Percentiles rank a stretch among this genome's conserved stretches.
Conservation (phyloP, 2,113 vertebrate species). For the Potamarius usumacintae region DNA sequence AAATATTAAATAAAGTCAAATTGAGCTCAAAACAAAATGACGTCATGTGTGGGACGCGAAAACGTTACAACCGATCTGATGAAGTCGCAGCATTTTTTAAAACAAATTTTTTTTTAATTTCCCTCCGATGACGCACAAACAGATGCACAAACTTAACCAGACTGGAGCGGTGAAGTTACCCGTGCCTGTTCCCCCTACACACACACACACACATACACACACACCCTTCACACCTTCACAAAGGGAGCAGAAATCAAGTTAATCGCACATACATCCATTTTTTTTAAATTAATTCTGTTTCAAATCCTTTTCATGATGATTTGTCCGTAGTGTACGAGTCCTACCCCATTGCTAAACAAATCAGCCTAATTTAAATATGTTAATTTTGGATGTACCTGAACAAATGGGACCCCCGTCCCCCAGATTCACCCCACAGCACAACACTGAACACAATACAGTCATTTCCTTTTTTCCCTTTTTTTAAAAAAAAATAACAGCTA, state of each 20-base stretch:
- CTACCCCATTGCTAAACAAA: slow-evolving; percentile 66
- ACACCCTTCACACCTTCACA: slow-evolving; percentile 62
- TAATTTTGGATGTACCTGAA: slow-evolving; percentile 57
- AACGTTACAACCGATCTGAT: slow-evolving; percentile 46
- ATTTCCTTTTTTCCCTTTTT: slow-evolving; percentile 39
- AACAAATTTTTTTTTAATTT: slow-evolving; percentile 49
- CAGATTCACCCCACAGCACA: slow-evolving; percentile 71
- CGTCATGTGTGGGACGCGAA: not conserved
- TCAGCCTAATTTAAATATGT: slow-evolving; percentile 56
- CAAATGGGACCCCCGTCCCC: slow-evolving; percentile 71
- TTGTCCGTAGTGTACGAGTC: slow-evolving; percentile 65
- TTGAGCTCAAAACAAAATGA: not conserved
- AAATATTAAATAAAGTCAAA: not conserved
- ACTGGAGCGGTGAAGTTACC: slow-evolving; percentile 57
- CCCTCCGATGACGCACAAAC: slow-evolving; percentile 66
- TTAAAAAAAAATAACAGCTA: slow-evolving; percentile 34
- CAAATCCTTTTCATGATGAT: slow-evolving; percentile 31
- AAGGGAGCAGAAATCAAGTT: slow-evolving; percentile 56
- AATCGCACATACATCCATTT: slow-evolving; percentile 50
- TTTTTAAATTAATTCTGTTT: not conserved
- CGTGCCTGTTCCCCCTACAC: slow-evolving; percentile 43
- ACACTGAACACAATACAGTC: slow-evolving; percentile 67
- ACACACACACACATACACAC: slow-evolving; percentile 56
- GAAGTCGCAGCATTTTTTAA: slow-evolving; percentile 62
- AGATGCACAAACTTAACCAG: slow-evolving; percentile 60